These are phyloP conservation scores for Macropus fuliginosus DNA, from an alignment of 2,797 vertebrate species.

Conservation along the genomic window DNA sequence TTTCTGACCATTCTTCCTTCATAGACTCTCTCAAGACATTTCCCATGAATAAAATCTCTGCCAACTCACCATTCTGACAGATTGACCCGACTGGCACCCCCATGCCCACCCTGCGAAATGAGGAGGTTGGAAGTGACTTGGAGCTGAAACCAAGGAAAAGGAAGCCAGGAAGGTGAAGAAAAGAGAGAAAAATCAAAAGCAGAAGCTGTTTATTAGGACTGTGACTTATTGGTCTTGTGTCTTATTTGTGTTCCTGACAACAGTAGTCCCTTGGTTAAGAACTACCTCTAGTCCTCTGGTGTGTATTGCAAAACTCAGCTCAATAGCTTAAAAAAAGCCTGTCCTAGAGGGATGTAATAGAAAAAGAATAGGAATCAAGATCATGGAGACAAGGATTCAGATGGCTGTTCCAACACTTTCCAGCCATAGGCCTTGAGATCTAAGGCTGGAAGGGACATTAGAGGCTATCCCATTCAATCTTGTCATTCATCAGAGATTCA, in stretches of 20 bases:
- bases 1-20: conserved; percentile 37
- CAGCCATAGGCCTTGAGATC: neutral
- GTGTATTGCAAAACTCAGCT: neutral
- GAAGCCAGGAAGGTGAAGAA: conserved; percentile 10
- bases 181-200: neutral
- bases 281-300: neutral
- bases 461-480: neutral
- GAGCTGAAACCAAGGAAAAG: neutral
- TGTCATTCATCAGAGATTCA: neutral
- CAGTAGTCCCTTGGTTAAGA: neutral
- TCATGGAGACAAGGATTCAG: neutral
- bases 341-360: neutral
- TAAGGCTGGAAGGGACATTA: neutral
- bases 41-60: neutral
- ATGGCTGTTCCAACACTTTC: neutral
- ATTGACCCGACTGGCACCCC: neutral
- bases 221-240: neutral
- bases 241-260: conserved; percentile 22
- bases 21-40: conserved; percentile 21
- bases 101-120: neutral
- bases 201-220: conserved; percentile 12
- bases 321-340: neutral
- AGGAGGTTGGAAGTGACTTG: neutral
- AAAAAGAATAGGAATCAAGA: neutral
- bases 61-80: neutral